These are phyloP conservation scores for Geotrupes spiniger DNA, from an alignment of 2,888 invertebrate genomes.

Conservation along the genomic window DNA sequence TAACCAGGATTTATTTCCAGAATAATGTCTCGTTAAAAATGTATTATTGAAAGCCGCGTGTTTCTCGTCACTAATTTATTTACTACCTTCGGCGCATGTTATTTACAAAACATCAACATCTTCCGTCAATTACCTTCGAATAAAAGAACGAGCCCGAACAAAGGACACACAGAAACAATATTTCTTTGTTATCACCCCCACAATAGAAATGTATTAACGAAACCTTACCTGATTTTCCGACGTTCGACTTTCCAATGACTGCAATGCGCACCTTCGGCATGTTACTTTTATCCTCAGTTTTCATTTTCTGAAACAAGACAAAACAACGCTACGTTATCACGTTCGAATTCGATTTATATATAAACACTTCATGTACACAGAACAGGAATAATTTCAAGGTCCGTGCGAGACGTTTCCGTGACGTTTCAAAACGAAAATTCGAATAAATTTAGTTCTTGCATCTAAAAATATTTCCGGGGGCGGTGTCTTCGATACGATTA, in stretches of 20 bases:
- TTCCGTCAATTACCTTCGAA: too few relatives aligned
- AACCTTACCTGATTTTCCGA: slow-evolving; percentile 74
- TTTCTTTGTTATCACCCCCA: too few relatives aligned
- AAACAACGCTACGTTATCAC: not conserved
- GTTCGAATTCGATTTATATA: not conserved
- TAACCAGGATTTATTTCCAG: too few relatives aligned
- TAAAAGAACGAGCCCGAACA: too few relatives aligned
- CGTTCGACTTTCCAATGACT: slow-evolving; percentile 73
- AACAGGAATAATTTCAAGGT: not conserved
- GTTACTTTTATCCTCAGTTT: slow-evolving; percentile 63
- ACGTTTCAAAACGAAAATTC: not conserved
- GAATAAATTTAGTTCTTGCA: not conserved
- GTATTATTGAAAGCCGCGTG: too few relatives aligned
- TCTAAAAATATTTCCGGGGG: slow-evolving; percentile 1
- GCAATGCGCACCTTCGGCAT: slow-evolving; percentile 69
- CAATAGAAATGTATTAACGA: too few relatives aligned
- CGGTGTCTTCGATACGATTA: too few relatives aligned
- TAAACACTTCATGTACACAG: not conserved
- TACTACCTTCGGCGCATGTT: too few relatives aligned
- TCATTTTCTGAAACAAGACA: slow-evolving; percentile 49
- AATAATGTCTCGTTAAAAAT: too few relatives aligned
- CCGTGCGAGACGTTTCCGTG: not conserved
- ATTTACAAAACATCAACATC: too few relatives aligned
- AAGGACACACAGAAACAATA: too few relatives aligned
- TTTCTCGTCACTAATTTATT: too few relatives aligned